Evolutionary conservation across 2,888 invertebrate species (phyloP).

Genomic region (Tenthredo amoena): DNA sequence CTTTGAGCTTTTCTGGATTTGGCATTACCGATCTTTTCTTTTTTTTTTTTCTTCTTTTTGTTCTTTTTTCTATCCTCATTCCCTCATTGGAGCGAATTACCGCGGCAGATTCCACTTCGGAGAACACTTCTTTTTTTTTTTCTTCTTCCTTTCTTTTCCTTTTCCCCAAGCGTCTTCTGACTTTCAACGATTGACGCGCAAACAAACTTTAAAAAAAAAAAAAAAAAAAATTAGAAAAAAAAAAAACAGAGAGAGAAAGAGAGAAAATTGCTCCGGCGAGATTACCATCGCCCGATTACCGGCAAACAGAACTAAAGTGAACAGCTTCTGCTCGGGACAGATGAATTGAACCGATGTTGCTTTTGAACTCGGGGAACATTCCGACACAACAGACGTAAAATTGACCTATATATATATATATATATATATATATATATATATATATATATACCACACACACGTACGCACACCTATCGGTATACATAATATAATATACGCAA

Average conservation of each 20-base stretch:
- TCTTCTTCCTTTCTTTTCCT: background rate
- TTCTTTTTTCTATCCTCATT: background rate
- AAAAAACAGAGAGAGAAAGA: slow-evolving; percentile 28
- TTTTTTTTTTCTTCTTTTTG: background rate
- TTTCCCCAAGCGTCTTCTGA: background rate
- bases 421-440: background rate
- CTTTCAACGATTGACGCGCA: slow-evolving; percentile 17
- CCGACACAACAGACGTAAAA: background rate
- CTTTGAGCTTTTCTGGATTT: slow-evolving; percentile 3
- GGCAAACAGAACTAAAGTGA: background rate
- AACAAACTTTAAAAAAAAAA: slow-evolving; percentile 32
- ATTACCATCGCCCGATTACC: slow-evolving; percentile 46
- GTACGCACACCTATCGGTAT: background rate
- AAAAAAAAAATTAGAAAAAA: slow-evolving; percentile 9
- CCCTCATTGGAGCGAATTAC: background rate
- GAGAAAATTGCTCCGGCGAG: slow-evolving; percentile 37
- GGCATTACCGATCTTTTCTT: background rate
- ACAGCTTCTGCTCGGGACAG: slow-evolving; percentile 36
- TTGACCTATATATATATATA: slow-evolving; percentile 13
- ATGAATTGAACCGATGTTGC: slow-evolving; percentile 45
- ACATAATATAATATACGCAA: background rate
- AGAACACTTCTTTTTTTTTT: background rate
- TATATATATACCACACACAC: background rate
- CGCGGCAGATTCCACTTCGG: background rate
- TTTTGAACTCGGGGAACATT: slow-evolving; percentile 17